Conservation (phyloP, 2,113 vertebrate genomes). For the Drymodes brunneopygia region DNA sequence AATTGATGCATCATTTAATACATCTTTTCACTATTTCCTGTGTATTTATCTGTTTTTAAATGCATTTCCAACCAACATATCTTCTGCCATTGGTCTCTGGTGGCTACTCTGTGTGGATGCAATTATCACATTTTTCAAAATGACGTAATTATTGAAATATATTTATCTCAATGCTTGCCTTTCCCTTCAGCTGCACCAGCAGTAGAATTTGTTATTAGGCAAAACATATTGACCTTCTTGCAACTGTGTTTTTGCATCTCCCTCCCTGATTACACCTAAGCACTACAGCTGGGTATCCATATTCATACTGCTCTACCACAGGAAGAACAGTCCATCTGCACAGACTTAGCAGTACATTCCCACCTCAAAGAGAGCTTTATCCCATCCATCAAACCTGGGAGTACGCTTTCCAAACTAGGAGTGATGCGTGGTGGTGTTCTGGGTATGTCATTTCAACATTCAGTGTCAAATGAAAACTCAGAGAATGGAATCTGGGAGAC, state of each 20-base stretch:
- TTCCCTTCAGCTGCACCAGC: neutral
- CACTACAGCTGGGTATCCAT: slow-evolving; percentile 48
- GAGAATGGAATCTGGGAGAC: neutral
- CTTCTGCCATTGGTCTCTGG: neutral
- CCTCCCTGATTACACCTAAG: slow-evolving; percentile 20
- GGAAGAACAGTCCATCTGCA: neutral
- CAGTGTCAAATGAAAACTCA: neutral
- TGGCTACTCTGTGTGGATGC: neutral
- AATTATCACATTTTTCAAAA: slow-evolving; percentile 1
- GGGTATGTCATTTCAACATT: neutral
- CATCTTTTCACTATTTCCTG: neutral
- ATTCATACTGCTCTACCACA: slow-evolving; percentile 24
- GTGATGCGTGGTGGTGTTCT: neutral
- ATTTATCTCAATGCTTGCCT: neutral
- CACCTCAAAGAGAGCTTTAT: neutral
- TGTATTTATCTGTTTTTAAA: neutral
- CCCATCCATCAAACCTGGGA: neutral
- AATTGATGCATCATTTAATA: neutral
- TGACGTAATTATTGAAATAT: neutral
- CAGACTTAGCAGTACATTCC: neutral
- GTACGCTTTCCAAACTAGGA: neutral
- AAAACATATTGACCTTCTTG: slow-evolving; percentile 44
- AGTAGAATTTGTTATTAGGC: neutral
- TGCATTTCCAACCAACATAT: neutral
- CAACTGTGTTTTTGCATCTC: slow-evolving; percentile 29